phyloP scores from a whole-genome alignment of 2,888 invertebrate genomes.

The Papilio demoleus region DNA sequence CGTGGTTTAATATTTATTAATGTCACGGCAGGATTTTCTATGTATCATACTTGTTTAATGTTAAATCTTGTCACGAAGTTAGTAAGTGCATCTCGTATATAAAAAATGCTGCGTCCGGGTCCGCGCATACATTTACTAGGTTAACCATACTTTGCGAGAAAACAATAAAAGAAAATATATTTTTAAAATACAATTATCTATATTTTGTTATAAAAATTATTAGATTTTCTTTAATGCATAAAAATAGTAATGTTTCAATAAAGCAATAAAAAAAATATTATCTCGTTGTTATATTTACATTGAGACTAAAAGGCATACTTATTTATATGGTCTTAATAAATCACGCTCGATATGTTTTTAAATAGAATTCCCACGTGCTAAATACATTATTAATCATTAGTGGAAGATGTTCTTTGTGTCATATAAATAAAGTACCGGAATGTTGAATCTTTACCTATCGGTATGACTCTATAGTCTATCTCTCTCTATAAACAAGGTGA shows the following conservation, averaged over 20 bases:
- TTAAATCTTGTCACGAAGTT: slow-evolving; percentile 40
- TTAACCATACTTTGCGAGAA: slow-evolving; percentile 6
- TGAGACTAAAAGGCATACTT: neutral
- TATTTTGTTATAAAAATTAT: neutral
- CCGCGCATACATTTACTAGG: slow-evolving; percentile 23
- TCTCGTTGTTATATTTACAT: too few species aligned
- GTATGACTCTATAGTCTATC: too few species aligned
- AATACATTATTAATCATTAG: slow-evolving; percentile 22
- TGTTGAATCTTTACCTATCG: neutral
- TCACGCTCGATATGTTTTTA: neutral
- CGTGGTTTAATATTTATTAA: slow-evolving; percentile 36
- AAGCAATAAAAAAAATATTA: too few species aligned
- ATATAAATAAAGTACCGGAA: neutral
- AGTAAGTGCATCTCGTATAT: slow-evolving; percentile 46
- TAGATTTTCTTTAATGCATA: too few species aligned
- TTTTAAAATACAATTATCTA: neutral
- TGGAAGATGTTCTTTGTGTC: slow-evolving; percentile 17
- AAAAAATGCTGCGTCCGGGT: slow-evolving; percentile 50
- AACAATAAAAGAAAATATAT: neutral
- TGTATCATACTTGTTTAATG: slow-evolving; percentile 34
- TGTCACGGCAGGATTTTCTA: slow-evolving; percentile 34
- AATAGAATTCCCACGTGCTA: slow-evolving; percentile 30
- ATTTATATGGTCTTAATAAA: slow-evolving; percentile 6
- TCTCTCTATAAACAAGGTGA: too few species aligned
- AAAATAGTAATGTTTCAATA: too few species aligned